Base-by-base conservation (phyloP, 2,113 vertebrate species). In the Dascyllus trimaculatus region DNA sequence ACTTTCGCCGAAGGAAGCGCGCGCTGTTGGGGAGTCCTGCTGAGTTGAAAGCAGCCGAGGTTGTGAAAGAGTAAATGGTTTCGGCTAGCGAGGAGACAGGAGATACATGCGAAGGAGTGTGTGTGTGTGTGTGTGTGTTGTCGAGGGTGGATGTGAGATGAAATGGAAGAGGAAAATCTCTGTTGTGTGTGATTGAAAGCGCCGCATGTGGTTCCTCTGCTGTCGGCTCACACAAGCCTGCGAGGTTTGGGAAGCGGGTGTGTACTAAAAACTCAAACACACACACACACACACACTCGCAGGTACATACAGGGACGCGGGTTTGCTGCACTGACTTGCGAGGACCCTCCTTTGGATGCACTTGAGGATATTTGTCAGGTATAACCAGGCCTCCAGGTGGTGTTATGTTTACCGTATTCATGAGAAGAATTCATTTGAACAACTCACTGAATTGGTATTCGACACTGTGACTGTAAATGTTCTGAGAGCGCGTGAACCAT, bases 21-120 rank as follows among this genome's bases (percentile, higher is more conserved):
- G 52, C 45, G 15, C 59, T 29, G 32, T 19, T 35, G 45, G 73
- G n/a, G 80, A 71, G 38, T 66, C 84, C 75, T 25, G 71, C 79
- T 62, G 78, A 81, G 83, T 82, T 75, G 38, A 89, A 86, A 85
- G 78, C 24, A 25, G 54, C 65, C 29, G 57, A 66, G 59, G 67
- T 69, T 73, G 61, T 85, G 61, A 69, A 84, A 87, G 71, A 75
- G 71, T 78, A 84, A 88, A 77, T 64, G 64, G 60, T 86, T 74
- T 81, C 18, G 69, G 67, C 79, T 72, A 58, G 18, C 69, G 66
- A 72, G 61, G 29, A 78, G 82, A 74, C 48, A 35, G 64, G 62
- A 84, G 62, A 84, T 69, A 26, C 51, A 62, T 60, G 45, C 73
- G 38, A 43, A 43, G 32, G 19, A 10, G n/a, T 14, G 21, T 38